Base-by-base conservation (phyloP, 1,140 invertebrate species). In the fruit fly (Drosophila melanogaster) region DNA sequence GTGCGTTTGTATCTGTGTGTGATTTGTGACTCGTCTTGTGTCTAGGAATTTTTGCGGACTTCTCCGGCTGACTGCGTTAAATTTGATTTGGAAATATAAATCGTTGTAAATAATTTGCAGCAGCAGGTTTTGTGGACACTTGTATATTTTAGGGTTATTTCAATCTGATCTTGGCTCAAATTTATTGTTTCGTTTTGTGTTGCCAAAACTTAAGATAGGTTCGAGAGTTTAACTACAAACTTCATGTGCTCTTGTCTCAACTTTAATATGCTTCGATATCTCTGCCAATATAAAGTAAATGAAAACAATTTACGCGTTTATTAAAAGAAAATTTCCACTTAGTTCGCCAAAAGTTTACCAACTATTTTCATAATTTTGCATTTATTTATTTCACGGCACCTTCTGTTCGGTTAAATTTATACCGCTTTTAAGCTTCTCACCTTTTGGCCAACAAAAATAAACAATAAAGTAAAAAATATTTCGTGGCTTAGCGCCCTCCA, bases 401-500 rank as follows among this genome's bases (percentile, higher is more conserved):
- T 66, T 66, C 56, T 30, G 62, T 58, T 47, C 54, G 10, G 14
- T 62, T 50, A 22, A 66, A 66, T 62, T 30, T 35, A 14, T 4
- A 4, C 26, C 24, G 11, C 19, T 41, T 24, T 66, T 66, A 66
- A 41, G 17, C 58, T 64, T 66, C 44, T 66, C 59, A 50, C 64
- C 58, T 66, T 50, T 64, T 64, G 35, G 11, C 17, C 62, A 41
- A 19, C 17, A 64, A 66, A 64, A 50, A 66, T 64, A 50, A 64
- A 65, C 44, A 67, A 67, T 51, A 67, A 67, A 67, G 30, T 65
- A 22, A 44, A 44, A 60, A 38, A 65, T 65, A 67, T 70, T 70
- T 46, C 64, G 62, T 70, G 64, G 66, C 66, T 70, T 70, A 70
- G 66, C 66, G 66, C 66, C 66, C 66, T 69, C 24, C 64, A 70